Percentiles rank a stretch among this genome's conserved stretches.
Conservation (phyloP, 2,113 vertebrate genomes). For the Pyxicephalus adspersus region DNA sequence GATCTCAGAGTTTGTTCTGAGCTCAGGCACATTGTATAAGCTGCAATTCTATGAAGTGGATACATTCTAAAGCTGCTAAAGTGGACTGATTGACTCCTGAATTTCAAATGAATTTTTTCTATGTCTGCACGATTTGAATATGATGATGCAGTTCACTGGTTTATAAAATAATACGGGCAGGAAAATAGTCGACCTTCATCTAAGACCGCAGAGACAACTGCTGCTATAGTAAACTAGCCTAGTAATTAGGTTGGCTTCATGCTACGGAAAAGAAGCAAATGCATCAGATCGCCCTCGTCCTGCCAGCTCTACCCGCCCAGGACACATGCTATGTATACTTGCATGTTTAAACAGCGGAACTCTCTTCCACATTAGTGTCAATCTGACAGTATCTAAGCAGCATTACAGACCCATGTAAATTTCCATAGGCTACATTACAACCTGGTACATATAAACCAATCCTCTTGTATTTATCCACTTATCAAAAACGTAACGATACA, state of each 20-base stretch:
- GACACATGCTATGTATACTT: not conserved
- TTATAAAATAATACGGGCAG: not conserved
- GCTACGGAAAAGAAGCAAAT: not conserved
- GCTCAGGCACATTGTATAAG: too few relatives aligned
- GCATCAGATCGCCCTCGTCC: not conserved
- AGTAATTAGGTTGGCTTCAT: conserved; percentile 9
- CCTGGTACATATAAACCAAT: conserved; percentile 1
- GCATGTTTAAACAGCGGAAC: conserved; percentile 2
- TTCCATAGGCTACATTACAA: conserved; percentile 43
- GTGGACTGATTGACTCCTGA: too few relatives aligned
- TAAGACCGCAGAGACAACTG: not conserved
- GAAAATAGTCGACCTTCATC: not conserved
- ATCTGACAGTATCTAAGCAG: not conserved
- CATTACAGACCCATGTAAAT: conserved; percentile 15
- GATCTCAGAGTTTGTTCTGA: too few relatives aligned
- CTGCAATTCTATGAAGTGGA: too few relatives aligned
- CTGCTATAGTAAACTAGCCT: not conserved
- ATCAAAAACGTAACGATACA: conserved; percentile 66
- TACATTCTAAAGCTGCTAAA: too few relatives aligned
- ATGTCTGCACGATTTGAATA: too few relatives aligned
- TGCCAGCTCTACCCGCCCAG: not conserved
- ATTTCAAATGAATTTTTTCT: too few relatives aligned
- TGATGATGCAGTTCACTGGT: too few relatives aligned
- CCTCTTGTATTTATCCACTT: conserved; percentile 13
- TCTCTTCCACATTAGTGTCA: not conserved